Evolutionary conservation across 2,888 invertebrate genomes (phyloP).

Genomic region (Antitype chi): DNA sequence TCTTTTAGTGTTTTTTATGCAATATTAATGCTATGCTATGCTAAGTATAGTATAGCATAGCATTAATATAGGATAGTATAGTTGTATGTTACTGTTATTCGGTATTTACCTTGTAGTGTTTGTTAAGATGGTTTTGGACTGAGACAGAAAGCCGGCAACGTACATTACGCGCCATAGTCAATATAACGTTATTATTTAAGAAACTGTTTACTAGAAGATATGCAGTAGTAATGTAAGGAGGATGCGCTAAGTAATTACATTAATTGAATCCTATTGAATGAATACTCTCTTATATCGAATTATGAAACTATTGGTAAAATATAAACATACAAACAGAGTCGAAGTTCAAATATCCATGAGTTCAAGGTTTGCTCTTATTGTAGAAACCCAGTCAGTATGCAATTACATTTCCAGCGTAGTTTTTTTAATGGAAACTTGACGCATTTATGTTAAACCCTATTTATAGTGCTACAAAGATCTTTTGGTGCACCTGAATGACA

Average conservation of each 20-base stretch:
- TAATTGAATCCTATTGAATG: too few relatives aligned
- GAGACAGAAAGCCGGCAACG: slow-evolving; percentile 8
- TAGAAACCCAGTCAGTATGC: slow-evolving; percentile 15
- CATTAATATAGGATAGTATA: slow-evolving; percentile 35
- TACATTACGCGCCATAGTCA: not conserved
- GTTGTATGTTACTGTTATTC: slow-evolving; percentile 58
- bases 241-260: too few relatives aligned
- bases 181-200: not conserved
- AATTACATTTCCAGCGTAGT: slow-evolving; percentile 23
- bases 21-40: slow-evolving; percentile 52
- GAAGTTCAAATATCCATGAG: not conserved
- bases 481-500: not conserved
- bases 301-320: not conserved
- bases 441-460: slow-evolving; percentile 3
- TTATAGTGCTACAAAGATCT: not conserved
- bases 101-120: slow-evolving; percentile 48
- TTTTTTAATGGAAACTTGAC: slow-evolving; percentile 10
- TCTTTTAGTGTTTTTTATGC: slow-evolving; percentile 55
- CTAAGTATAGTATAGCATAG: too few relatives aligned
- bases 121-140: slow-evolving; percentile 29
- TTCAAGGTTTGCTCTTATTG: not conserved
- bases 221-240: not conserved
- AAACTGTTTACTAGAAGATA: too few relatives aligned
- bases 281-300: not conserved
- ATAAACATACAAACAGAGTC: too few relatives aligned